A percentile compares a stretch with the other conserved stretches of the same genome.
Evolutionary conservation across 2,888 invertebrate species (phyloP).

Genomic region (Dugesia japonica): DNA sequence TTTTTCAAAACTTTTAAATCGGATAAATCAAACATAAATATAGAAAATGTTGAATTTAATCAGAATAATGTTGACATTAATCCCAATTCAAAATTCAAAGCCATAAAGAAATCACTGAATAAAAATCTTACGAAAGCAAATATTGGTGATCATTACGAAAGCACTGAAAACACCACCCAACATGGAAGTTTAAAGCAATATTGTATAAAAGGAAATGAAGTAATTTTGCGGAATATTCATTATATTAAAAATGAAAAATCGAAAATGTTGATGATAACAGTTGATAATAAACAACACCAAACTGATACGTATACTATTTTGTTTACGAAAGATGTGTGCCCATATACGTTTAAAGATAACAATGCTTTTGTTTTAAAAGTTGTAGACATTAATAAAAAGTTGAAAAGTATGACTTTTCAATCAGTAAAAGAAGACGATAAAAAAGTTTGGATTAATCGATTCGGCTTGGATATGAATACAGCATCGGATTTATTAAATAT

Average conservation of each 20-base stretch:
- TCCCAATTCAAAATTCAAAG: conserved; percentile 4
- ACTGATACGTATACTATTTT: conserved; percentile 20
- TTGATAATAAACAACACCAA: conserved; percentile 10
- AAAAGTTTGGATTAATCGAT: not conserved
- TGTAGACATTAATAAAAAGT: not conserved
- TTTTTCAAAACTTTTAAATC: not conserved
- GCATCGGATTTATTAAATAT: not conserved
- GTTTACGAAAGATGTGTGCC: conserved; percentile 9
- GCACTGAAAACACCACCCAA: not conserved
- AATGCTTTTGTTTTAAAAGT: conserved; percentile 22
- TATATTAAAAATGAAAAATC: conserved; percentile 3
- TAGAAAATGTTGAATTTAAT: not conserved
- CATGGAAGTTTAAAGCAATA: not conserved
- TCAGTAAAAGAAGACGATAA: conserved; percentile 11
- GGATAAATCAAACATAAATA: not conserved
- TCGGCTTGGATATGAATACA: not conserved
- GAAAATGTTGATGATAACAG: not conserved
- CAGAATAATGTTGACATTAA: not conserved
- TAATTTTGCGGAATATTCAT: not conserved
- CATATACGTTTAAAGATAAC: conserved; percentile 20
- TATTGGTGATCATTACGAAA: not conserved
- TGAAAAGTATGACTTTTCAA: conserved; percentile 21
- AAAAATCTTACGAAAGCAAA: not conserved
- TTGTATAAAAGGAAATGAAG: conserved; percentile 1
- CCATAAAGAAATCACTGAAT: too few relatives aligned